phyloP scores from a whole-genome alignment of 2,113 vertebrate species.

The Monopterus albus region DNA sequence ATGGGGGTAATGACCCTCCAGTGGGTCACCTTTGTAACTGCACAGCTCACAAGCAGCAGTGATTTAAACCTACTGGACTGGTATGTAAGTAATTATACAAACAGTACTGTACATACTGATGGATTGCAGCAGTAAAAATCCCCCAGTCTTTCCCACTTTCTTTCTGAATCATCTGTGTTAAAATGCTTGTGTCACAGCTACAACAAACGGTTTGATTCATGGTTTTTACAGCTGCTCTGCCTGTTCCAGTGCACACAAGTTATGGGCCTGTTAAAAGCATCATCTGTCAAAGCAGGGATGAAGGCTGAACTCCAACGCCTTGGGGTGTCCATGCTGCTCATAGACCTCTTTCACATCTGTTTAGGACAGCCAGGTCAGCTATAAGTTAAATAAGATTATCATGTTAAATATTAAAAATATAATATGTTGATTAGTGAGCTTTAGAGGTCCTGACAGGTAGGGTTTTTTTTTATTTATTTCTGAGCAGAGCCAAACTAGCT shows the following conservation, averaged over 20 bases:
- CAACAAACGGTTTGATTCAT: slow-evolving; percentile 61
- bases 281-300: slow-evolving; percentile 63
- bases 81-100: slow-evolving; percentile 18
- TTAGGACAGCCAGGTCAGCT: no score
- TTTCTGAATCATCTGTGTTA: slow-evolving; percentile 27
- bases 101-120: slow-evolving; percentile 15
- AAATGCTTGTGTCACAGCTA: slow-evolving; percentile 35
- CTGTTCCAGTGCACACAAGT: slow-evolving; percentile 42
- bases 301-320: slow-evolving; percentile 33
- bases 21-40: background rate
- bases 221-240: slow-evolving; percentile 46
- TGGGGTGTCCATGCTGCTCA: slow-evolving; percentile 11
- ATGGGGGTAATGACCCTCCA: background rate
- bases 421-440: no score
- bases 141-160: background rate
- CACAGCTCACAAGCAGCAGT: background rate
- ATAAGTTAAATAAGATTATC: no score
- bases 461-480: no score
- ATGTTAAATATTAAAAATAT: no score
- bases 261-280: slow-evolving; percentile 68
- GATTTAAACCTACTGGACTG: slow-evolving; percentile 19
- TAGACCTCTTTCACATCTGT: background rate
- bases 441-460: no score
- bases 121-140: slow-evolving; percentile 24
- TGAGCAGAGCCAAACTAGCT: no score